Conservation (phyloP, 1,140 invertebrate species). For the Gonioctena quinquepunctata region DNA sequence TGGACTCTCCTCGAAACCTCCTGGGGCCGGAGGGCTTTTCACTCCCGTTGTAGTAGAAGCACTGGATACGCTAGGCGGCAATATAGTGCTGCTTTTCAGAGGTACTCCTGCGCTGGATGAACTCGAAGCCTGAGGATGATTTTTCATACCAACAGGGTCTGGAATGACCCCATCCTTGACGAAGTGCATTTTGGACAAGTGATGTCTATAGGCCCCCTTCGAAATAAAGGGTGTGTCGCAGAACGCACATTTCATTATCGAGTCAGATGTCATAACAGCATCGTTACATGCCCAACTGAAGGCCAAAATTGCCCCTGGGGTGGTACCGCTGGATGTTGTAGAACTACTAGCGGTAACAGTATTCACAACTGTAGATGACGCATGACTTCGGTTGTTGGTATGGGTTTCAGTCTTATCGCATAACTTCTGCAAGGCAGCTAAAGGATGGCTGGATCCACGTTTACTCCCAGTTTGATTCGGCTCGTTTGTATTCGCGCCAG, state of each 20-base stretch:
- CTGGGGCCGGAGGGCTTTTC: conserved; percentile 48
- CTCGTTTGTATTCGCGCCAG: conserved; percentile 60
- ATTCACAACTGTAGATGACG: conserved; percentile 36
- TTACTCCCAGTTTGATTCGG: conserved; percentile 57
- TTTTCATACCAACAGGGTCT: conserved; percentile 67
- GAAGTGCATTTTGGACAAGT: conserved; percentile 95
- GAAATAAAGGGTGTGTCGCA: conserved; percentile 96
- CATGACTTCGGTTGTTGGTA: conserved; percentile 53
- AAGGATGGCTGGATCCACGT: conserved; percentile 77
- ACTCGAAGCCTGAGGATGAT: conserved; percentile 61
- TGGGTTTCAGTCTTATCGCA: conserved; percentile 91
- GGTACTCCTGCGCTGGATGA: conserved; percentile 48
- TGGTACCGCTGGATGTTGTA: conserved; percentile 57
- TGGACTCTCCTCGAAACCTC: conserved; percentile 84
- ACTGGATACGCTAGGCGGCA: conserved; percentile 27
- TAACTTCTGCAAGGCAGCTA: conserved; percentile 91
- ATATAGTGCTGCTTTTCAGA: conserved; percentile 38
- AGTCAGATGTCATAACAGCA: conserved; percentile 81
- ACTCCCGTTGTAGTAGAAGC: conserved; percentile 19
- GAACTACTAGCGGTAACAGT: conserved; percentile 44
- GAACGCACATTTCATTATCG: conserved; percentile 93
- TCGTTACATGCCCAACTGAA: conserved; percentile 95
- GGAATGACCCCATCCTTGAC: conserved; percentile 88
- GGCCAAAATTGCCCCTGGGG: conserved; percentile 81
- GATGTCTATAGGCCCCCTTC: conserved; percentile 94